Conservation (phyloP, 2,797 vertebrate genomes). For the Halcyon badia region DNA sequence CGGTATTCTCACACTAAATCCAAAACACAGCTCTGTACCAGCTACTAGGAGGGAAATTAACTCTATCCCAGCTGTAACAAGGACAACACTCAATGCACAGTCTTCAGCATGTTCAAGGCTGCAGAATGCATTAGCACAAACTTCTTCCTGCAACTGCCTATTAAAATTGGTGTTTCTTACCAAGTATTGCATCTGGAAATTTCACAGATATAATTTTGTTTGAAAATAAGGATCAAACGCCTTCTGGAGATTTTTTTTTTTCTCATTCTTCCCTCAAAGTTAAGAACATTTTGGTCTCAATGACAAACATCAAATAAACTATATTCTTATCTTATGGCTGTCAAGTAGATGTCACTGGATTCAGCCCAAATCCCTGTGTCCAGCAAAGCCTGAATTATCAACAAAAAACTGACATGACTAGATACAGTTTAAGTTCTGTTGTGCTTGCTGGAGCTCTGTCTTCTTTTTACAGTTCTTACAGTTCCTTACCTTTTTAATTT, state of each 20-base stretch:
- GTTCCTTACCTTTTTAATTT: background rate
- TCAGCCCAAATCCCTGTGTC: background rate
- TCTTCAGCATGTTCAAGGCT: background rate
- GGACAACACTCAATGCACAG: accelerated
- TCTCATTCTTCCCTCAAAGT: background rate
- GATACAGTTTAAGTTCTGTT: background rate
- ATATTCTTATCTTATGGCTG: background rate
- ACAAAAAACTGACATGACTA: background rate
- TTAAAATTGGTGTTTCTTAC: background rate
- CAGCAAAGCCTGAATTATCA: conserved; percentile 4
- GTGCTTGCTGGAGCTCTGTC: background rate
- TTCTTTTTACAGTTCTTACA: background rate
- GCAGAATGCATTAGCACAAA: background rate
- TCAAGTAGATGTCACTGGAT: background rate
- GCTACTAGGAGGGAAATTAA: background rate
- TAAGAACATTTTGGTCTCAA: background rate
- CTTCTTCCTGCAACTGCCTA: background rate
- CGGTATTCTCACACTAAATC: background rate
- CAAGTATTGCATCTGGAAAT: background rate
- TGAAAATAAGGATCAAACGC: background rate
- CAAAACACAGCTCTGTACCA: background rate
- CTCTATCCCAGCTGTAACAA: background rate
- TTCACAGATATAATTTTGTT: background rate
- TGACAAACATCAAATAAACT: conserved; percentile 9
- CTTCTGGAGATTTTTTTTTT: background rate